Conservation (phyloP, 1,140 invertebrate species). For the Brachionus plicatilis region DNA sequence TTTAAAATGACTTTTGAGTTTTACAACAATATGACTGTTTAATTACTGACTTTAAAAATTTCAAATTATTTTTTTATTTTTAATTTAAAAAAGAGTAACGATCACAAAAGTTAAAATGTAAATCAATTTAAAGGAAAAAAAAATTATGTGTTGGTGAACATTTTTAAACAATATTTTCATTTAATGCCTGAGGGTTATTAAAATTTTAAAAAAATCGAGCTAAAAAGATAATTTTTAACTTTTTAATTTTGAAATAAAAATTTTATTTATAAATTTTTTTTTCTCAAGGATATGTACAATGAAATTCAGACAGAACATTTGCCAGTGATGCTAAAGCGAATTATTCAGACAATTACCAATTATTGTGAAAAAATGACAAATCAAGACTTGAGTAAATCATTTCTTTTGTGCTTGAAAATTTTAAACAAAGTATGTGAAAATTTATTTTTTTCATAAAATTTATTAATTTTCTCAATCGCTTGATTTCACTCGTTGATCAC, state of each 20-base stretch:
- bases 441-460: background rate
- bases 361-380: slow-evolving; percentile 62
- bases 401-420: slow-evolving; percentile 69
- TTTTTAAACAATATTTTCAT: no score
- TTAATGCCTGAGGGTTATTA: no score
- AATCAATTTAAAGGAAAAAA: no score
- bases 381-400: slow-evolving; percentile 62
- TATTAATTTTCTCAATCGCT: slow-evolving; percentile 53
- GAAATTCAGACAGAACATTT: slow-evolving; percentile 74
- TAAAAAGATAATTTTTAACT: no score
- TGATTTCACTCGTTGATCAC: background rate
- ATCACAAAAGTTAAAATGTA: no score
- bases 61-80: no score
- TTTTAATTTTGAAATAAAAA: background rate
- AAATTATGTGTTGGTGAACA: no score
- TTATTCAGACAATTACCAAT: slow-evolving; percentile 60
- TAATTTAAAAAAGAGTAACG: no score
- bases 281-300: slow-evolving; percentile 64
- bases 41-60: no score
- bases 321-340: slow-evolving; percentile 66
- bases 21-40: no score
- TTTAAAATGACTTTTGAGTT: no score
- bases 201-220: no score
- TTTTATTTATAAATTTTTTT: background rate
- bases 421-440: slow-evolving; percentile 67